These are phyloP conservation scores for Formica exsecta DNA, from an alignment of 1,140 invertebrate species.

Conservation along the genomic window DNA sequence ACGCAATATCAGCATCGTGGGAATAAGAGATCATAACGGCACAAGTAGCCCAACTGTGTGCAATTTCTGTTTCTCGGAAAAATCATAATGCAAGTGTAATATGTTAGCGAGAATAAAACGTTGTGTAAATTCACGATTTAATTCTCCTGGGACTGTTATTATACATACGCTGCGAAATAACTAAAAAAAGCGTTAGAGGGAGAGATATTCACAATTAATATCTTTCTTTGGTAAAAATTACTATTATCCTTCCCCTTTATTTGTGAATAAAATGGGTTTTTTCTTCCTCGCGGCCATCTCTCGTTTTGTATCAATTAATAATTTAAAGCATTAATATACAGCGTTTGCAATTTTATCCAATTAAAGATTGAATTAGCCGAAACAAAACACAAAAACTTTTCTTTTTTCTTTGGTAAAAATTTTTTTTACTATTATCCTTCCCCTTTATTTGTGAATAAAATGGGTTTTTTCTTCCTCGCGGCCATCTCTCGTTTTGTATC, in stretches of 20 bases:
- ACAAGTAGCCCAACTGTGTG: neutral
- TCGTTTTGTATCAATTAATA: constrained; percentile 29
- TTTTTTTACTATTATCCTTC: constrained; percentile 13
- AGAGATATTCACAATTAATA: constrained; percentile 10
- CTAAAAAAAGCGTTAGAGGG: neutral
- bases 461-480: neutral
- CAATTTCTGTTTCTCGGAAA: constrained; percentile 16
- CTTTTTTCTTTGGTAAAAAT: neutral
- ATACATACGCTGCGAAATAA: neutral
- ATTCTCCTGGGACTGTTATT: constrained; percentile 44
- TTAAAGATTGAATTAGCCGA: constrained; percentile 55
- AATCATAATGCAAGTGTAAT: constrained; percentile 18
- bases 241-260: neutral
- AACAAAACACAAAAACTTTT: constrained; percentile 38
- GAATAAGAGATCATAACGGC: constrained; percentile 42
- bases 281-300: neutral
- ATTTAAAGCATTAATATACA: constrained; percentile 34
- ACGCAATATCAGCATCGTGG: constrained; percentile 41
- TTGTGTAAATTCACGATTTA: constrained; percentile 30
- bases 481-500: neutral
- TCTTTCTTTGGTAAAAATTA: neutral
- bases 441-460: constrained; percentile 16
- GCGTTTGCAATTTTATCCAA: constrained; percentile 32
- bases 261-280: constrained; percentile 24
- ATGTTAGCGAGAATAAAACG: neutral